Percentiles rank a stretch among this genome's conserved stretches.
phyloP scores from a whole-genome alignment of 2,113 vertebrate genomes.

The human region DNA sequence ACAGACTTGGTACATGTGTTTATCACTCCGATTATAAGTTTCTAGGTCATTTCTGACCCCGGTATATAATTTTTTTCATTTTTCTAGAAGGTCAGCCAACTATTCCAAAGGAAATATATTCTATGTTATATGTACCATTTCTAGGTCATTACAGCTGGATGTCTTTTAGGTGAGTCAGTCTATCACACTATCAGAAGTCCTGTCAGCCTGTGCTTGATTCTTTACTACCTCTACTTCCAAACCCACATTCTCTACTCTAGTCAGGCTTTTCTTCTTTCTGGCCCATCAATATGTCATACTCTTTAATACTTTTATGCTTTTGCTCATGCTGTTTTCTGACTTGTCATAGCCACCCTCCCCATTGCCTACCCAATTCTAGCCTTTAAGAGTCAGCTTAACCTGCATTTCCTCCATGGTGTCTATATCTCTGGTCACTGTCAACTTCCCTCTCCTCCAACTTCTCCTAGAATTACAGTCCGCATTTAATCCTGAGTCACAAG shows the following conservation, averaged over 20 bases:
- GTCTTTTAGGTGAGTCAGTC: background rate
- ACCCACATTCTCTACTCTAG: background rate
- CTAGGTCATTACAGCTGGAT: background rate
- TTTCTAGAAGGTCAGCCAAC: background rate
- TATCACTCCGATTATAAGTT: background rate
- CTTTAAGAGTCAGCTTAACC: background rate
- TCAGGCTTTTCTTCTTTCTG: background rate
- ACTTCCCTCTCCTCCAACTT: background rate
- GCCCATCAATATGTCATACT: background rate
- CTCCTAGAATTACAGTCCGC: background rate
- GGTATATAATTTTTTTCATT: background rate
- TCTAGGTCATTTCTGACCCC: background rate
- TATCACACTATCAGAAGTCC: background rate
- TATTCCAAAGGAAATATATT: background rate
- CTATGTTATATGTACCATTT: background rate
- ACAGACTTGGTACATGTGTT: background rate
- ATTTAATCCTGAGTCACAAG: background rate
- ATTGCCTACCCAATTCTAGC: background rate
- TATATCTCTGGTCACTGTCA: background rate
- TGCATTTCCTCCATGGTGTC: background rate
- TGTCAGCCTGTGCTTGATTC: background rate
- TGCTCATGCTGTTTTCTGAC: background rate
- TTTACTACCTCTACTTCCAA: background rate
- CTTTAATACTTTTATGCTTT: background rate
- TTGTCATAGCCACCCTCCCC: background rate